These are phyloP conservation scores for Xanthorhoe designata DNA, from an alignment of 2,888 invertebrate species.

Conservation along the genomic window DNA sequence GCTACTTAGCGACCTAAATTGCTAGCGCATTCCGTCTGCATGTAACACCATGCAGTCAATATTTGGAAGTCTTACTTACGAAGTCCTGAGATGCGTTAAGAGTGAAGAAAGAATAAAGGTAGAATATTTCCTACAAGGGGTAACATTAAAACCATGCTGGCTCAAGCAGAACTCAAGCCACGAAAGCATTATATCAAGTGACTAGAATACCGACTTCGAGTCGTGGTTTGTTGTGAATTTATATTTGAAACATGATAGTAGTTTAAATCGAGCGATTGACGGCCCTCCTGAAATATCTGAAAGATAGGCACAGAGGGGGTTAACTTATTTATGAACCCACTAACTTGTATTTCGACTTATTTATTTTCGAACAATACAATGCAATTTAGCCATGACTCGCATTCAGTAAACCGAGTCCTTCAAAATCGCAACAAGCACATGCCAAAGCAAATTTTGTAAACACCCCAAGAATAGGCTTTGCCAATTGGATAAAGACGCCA, in stretches of 20 bases:
- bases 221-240: neutral
- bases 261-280: neutral
- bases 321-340: neutral
- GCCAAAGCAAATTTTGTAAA: slow-evolving; percentile 53
- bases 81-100: slow-evolving; percentile 61
- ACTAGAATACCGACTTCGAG: slow-evolving; percentile 3
- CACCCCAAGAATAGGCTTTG: slow-evolving; percentile 46
- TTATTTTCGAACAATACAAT: no score
- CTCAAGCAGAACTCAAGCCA: slow-evolving; percentile 54
- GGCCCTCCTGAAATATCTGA: neutral
- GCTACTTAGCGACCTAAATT: slow-evolving; percentile 28
- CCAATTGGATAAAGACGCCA: slow-evolving; percentile 53
- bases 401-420: slow-evolving; percentile 11
- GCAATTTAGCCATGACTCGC: neutral
- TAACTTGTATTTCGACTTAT: no score
- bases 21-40: slow-evolving; percentile 28
- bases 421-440: slow-evolving; percentile 53
- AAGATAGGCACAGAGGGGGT: no score
- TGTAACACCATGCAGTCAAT: slow-evolving; percentile 38
- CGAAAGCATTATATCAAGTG: slow-evolving; percentile 43
- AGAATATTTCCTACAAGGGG: slow-evolving; percentile 48
- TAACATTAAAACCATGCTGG: slow-evolving; percentile 40
- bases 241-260: neutral
- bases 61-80: slow-evolving; percentile 55
- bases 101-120: slow-evolving; percentile 51